Conservation (phyloP, 2,888 invertebrate genomes). For the Tanytarsus gracilentus region DNA sequence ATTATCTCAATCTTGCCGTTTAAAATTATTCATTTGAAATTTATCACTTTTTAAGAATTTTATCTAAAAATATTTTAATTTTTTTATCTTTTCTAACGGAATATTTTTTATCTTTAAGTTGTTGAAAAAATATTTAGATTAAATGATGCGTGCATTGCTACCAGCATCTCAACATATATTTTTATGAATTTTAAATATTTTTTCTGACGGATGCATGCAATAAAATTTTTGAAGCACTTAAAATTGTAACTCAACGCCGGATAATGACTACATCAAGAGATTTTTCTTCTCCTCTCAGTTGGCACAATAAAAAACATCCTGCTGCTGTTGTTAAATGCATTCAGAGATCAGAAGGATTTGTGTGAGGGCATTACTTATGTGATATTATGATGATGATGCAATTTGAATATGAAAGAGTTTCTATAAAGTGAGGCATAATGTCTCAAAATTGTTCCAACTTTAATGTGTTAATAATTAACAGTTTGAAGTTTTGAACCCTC, state of each 20-base stretch:
- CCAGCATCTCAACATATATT: neutral
- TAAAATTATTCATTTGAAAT: slow-evolving; percentile 10
- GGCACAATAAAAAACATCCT: slow-evolving; percentile 19
- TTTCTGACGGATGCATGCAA: slow-evolving; percentile 2
- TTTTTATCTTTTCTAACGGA: no score
- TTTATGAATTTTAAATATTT: neutral
- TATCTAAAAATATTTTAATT: neutral
- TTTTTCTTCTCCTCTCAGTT: neutral
- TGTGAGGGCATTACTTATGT: no score
- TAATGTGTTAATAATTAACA: slow-evolving; percentile 21
- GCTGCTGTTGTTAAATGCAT: neutral
- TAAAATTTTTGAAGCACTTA: slow-evolving; percentile 4
- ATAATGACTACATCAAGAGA: neutral
- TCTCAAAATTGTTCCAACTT: neutral
- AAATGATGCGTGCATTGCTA: slow-evolving; percentile 11
- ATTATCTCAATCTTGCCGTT: slow-evolving; percentile 9
- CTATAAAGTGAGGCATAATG: neutral
- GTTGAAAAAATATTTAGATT: neutral
- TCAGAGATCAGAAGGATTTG: no score
- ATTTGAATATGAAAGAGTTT: slow-evolving; percentile 1
- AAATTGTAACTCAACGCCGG: neutral
- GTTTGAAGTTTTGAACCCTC: neutral
- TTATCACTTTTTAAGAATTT: neutral
- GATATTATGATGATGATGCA: neutral
- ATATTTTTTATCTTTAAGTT: no score